These are phyloP conservation scores for Pararge aegeria DNA, from an alignment of 1,140 invertebrate genomes.

Conservation along the genomic window DNA sequence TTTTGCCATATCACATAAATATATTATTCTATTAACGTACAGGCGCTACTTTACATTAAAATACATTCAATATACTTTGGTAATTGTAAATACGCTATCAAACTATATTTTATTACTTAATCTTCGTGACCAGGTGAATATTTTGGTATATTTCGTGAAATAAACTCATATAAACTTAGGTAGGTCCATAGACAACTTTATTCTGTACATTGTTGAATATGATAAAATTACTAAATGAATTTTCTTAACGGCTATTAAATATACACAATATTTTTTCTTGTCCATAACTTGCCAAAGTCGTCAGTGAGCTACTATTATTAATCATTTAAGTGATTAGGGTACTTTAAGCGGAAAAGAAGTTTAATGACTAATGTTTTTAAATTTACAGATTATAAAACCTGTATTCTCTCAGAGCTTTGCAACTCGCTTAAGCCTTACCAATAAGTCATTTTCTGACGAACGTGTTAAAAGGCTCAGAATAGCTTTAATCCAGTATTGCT, in stretches of 20 bases:
- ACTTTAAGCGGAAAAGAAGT: too few species aligned
- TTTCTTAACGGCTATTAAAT: conserved; percentile 16
- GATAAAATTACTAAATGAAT: conserved; percentile 17
- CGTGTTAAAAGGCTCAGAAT: too few species aligned
- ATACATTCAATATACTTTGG: conserved; percentile 21
- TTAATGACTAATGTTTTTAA: too few species aligned
- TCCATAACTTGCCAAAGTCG: conserved; percentile 35
- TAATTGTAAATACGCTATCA: conserved; percentile 29
- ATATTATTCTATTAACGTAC: conserved; percentile 1
- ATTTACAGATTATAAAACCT: too few species aligned
- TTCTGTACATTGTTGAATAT: conserved; percentile 29
- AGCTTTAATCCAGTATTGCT: too few species aligned
- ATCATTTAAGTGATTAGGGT: too few species aligned
- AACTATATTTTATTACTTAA: conserved; percentile 23
- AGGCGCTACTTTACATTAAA: conserved; percentile 21
- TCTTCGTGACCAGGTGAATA: conserved; percentile 18
- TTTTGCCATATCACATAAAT: conserved; percentile 12
- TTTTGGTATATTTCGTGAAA: not conserved
- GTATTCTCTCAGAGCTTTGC: too few species aligned
- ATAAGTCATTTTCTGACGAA: too few species aligned
- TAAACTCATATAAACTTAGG: not conserved
- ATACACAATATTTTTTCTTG: conserved; percentile 24
- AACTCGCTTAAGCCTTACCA: too few species aligned
- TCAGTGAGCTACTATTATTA: not conserved
- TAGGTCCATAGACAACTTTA: not conserved